Conservation (phyloP, 2,113 vertebrate genomes). For the Burhinus oedicnemus region DNA sequence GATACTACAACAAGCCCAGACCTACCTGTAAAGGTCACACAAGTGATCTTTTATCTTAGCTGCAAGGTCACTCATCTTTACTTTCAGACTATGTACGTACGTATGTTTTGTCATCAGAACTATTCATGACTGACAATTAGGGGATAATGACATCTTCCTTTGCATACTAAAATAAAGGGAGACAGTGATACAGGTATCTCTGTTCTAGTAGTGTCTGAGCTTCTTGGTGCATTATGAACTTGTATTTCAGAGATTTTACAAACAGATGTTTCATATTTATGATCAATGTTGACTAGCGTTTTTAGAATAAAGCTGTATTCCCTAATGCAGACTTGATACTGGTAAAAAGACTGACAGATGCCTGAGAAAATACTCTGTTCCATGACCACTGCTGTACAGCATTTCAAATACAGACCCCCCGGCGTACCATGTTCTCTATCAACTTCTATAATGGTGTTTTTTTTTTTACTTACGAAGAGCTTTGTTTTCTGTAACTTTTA, state of each 20-base stretch:
- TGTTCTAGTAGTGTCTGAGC: background rate
- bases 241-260: background rate
- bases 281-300: background rate
- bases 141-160: background rate
- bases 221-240: background rate
- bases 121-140: background rate
- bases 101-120: background rate
- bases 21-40: background rate
- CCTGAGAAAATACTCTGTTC: background rate
- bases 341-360: background rate
- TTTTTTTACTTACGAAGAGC: background rate
- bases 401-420: background rate
- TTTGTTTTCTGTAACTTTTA: background rate
- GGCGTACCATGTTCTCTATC: background rate
- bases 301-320: background rate
- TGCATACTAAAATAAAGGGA: background rate
- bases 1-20: background rate
- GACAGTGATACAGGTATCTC: background rate
- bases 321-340: background rate
- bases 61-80: background rate
- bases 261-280: background rate
- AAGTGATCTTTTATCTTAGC: background rate
- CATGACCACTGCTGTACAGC: no score
- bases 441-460: background rate
- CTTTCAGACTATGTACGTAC: background rate